These are phyloP conservation scores for Spatulosminthurus flaviceps DNA, from an alignment of 2,888 invertebrate species.

Conservation along the genomic window DNA sequence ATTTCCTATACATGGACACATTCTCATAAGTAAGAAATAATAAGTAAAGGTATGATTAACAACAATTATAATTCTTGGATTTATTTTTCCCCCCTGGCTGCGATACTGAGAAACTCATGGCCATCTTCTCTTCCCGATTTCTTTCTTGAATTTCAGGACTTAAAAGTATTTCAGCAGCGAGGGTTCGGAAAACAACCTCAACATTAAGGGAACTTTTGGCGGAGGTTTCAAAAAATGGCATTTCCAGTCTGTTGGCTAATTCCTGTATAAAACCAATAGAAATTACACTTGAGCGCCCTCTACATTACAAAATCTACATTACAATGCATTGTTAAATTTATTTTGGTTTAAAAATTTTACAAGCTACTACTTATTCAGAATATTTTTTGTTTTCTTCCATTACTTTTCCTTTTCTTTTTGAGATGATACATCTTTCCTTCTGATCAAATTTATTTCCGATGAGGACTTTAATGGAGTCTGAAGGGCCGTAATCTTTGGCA, in stretches of 20 bases:
- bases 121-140: slow-evolving; percentile 13
- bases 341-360: too few relatives aligned
- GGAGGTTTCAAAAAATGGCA: slow-evolving; percentile 60
- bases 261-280: slow-evolving; percentile 44
- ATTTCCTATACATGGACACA: too few relatives aligned
- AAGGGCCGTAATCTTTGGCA: slow-evolving; percentile 55
- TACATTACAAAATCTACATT: background rate
- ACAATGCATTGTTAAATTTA: background rate
- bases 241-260: slow-evolving; percentile 56
- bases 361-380: too few relatives aligned
- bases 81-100: slow-evolving; percentile 7
- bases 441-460: slow-evolving; percentile 61
- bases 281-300: background rate
- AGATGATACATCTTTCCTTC: slow-evolving; percentile 54
- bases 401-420: slow-evolving; percentile 44
- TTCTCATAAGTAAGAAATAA: too few relatives aligned
- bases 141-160: slow-evolving; percentile 23
- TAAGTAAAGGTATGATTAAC: too few relatives aligned
- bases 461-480: slow-evolving; percentile 58
- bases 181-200: slow-evolving; percentile 57
- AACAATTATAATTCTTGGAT: slow-evolving; percentile 30
- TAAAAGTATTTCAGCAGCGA: slow-evolving; percentile 37
- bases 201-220: slow-evolving; percentile 59
- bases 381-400: background rate
- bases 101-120: slow-evolving; percentile 24